phyloP scores from a whole-genome alignment of 2,113 vertebrate species.

The Condylura cristata region DNA sequence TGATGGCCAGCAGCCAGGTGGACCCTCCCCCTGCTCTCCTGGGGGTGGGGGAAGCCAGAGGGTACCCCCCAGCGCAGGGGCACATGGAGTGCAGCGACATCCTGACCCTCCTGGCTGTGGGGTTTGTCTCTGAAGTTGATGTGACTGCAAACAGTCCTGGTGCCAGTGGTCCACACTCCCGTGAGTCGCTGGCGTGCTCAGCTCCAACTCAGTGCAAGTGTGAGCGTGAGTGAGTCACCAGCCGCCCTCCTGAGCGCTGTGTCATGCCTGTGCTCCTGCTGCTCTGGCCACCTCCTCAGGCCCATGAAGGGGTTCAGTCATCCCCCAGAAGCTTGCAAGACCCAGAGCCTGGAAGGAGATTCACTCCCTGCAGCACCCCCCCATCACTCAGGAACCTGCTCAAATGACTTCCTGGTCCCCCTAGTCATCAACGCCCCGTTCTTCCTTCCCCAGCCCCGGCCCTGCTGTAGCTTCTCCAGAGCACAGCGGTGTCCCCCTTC shows the following conservation, averaged over 20 bases:
- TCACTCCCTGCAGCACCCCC: not conserved
- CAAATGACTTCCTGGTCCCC: not conserved
- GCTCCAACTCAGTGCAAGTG: too few species aligned
- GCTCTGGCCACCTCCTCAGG: not conserved
- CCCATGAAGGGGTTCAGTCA: not conserved
- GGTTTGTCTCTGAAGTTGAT: not conserved
- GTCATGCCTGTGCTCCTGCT: not conserved
- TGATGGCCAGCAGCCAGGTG: not conserved
- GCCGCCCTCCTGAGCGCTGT: not conserved
- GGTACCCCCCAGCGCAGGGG: not conserved
- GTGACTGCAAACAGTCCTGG: too few species aligned
- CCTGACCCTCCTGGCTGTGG: not conserved
- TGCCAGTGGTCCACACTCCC: fast-evolving
- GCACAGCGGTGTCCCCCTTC: not conserved
- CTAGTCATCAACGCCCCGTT: not conserved
- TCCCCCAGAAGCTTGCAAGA: not conserved
- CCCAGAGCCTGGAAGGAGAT: not conserved
- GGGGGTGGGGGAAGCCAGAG: not conserved
- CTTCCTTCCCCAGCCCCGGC: too few species aligned
- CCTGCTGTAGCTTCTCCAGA: not conserved
- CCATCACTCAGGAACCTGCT: not conserved
- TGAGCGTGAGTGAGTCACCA: not conserved
- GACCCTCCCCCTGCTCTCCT: not conserved
- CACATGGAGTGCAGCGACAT: not conserved
- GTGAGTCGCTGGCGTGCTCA: too few species aligned